Percentiles rank a stretch among this genome's conserved stretches.
These are phyloP conservation scores for Pangasianodon gigas DNA, from an alignment of 2,113 vertebrate species.

Conservation along the genomic window DNA sequence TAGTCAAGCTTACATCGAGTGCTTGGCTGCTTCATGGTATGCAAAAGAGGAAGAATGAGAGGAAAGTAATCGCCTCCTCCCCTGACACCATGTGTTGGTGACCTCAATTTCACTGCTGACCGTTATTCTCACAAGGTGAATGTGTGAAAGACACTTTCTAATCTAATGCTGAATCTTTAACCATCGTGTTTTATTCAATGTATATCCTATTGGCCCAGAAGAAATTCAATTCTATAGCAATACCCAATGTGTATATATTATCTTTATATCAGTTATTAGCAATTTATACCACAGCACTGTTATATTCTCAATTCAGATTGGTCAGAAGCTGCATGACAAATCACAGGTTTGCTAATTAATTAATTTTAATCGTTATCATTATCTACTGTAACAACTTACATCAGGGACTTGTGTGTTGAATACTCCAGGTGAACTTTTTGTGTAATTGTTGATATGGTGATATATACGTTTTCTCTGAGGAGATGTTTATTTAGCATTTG, in stretches of 20 bases:
- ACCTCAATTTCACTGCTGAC: background rate
- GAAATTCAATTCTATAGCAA: background rate
- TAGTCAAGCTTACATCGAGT: background rate
- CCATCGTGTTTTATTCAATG: background rate
- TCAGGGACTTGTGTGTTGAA: background rate
- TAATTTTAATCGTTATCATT: background rate
- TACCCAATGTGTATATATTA: background rate
- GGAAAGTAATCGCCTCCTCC: conserved; percentile 2
- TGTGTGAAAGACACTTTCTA: background rate
- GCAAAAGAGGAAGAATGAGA: conserved; percentile 21
- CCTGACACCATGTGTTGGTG: background rate
- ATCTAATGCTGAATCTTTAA: background rate
- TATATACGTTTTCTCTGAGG: background rate
- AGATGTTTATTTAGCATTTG: background rate
- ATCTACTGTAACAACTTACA: background rate
- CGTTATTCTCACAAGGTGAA: background rate
- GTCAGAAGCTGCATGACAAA: background rate
- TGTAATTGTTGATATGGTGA: background rate
- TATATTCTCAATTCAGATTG: background rate
- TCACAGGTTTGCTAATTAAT: background rate
- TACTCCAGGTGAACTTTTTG: background rate
- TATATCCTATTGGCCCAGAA: background rate
- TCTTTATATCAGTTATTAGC: background rate
- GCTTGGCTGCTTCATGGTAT: background rate
- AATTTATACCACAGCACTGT: background rate